These are phyloP conservation scores for Ametastegia equiseti DNA, from an alignment of 2,888 invertebrate genomes.

Conservation along the genomic window DNA sequence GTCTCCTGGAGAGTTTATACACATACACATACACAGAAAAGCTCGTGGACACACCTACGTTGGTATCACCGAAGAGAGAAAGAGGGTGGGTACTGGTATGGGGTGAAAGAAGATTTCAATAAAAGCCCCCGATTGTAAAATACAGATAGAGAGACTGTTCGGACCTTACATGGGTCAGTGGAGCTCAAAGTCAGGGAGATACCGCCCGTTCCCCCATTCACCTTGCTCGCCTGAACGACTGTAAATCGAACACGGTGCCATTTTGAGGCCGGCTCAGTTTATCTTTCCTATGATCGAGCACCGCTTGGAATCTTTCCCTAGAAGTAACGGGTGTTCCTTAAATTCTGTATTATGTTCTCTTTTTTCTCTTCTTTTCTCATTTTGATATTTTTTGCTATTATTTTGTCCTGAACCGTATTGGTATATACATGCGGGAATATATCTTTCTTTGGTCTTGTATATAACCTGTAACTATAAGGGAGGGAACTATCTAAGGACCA, in stretches of 20 bases:
- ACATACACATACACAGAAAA: background rate
- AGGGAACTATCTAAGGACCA: conserved; percentile 29
- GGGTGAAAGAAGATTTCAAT: conserved; percentile 71
- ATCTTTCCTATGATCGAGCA: conserved; percentile 36
- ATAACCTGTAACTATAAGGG: background rate
- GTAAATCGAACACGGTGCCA: conserved; percentile 33
- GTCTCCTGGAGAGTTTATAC: conserved; percentile 70
- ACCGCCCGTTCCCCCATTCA: background rate
- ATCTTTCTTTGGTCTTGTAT: background rate
- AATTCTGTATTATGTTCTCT: background rate
- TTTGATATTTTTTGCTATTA: background rate
- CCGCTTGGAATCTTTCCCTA: background rate
- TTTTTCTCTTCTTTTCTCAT: background rate
- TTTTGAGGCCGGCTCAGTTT: conserved; percentile 7
- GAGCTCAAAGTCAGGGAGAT: conserved; percentile 64
- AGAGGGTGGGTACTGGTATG: conserved; percentile 50
- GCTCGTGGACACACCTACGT: background rate
- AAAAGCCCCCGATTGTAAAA: conserved; percentile 70
- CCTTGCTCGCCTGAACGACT: conserved; percentile 26
- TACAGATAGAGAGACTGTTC: conserved; percentile 67
- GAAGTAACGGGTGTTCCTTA: conserved; percentile 17
- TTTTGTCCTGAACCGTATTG: background rate
- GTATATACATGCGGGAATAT: background rate
- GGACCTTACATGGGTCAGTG: conserved; percentile 69
- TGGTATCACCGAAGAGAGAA: conserved; percentile 51